phyloP scores from a whole-genome alignment of 2,888 invertebrate genomes.

The Bellardia pandia region DNA sequence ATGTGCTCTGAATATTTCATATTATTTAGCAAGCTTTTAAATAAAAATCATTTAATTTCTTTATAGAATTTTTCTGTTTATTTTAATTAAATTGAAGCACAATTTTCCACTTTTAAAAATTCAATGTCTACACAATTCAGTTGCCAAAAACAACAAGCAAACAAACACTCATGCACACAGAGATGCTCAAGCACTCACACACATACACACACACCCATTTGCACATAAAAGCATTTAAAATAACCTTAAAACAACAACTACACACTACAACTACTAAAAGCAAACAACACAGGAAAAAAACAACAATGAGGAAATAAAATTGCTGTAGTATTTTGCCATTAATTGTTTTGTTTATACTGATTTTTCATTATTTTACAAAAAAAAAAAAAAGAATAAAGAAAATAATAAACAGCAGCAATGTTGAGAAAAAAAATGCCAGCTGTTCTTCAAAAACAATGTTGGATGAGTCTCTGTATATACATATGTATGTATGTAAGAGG shows the following conservation, averaged over 20 bases:
- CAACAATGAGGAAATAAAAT: slow-evolving; percentile 42
- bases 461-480: slow-evolving; percentile 2
- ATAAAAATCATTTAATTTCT: slow-evolving; percentile 32
- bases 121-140: slow-evolving; percentile 45
- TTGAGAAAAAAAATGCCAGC: slow-evolving; percentile 38
- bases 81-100: slow-evolving; percentile 62
- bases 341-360: slow-evolving; percentile 72
- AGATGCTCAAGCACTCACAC: background rate
- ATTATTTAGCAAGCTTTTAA: slow-evolving; percentile 7
- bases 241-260: slow-evolving; percentile 40
- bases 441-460: slow-evolving; percentile 59
- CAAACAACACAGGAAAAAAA: slow-evolving; percentile 40
- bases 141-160: slow-evolving; percentile 49
- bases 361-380: slow-evolving; percentile 61
- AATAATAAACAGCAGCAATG: background rate
- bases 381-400: background rate
- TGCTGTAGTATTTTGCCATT: slow-evolving; percentile 64
- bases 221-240: slow-evolving; percentile 42
- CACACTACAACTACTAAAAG: slow-evolving; percentile 18
- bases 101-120: slow-evolving; percentile 47
- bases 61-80: slow-evolving; percentile 30
- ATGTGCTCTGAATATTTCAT: background rate
- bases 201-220: background rate
- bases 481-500: background rate
- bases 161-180: slow-evolving; percentile 6